Percentiles rank a stretch among this genome's conserved stretches.
These are phyloP conservation scores for Sebastes ruberrimus DNA, from an alignment of 2,797 vertebrate genomes.

Conservation along the genomic window DNA sequence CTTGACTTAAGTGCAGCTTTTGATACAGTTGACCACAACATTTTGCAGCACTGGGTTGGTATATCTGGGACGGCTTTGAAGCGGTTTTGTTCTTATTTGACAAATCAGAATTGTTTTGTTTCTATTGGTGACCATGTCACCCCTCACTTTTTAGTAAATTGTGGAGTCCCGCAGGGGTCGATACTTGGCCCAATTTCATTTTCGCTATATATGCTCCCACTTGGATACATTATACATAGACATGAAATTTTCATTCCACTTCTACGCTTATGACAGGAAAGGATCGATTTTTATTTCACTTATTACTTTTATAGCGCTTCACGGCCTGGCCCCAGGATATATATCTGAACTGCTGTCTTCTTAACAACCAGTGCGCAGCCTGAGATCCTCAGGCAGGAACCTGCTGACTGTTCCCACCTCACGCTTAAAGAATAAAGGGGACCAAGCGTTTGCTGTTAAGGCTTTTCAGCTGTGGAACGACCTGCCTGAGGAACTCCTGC, in stretches of 20 bases:
- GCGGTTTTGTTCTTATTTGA: background rate
- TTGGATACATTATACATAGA: background rate
- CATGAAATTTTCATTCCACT: background rate
- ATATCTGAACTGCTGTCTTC: too few relatives aligned
- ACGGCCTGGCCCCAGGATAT: too few relatives aligned
- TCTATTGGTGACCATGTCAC: too few relatives aligned
- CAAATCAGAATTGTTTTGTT: background rate
- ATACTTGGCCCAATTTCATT: background rate
- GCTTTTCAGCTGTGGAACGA: background rate
- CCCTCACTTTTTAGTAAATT: background rate
- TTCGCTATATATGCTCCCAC: background rate
- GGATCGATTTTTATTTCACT: too few relatives aligned
- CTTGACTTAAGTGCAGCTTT: too few relatives aligned
- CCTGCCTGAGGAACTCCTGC: background rate
- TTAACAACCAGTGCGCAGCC: too few relatives aligned
- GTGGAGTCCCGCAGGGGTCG: background rate
- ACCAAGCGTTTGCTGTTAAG: background rate
- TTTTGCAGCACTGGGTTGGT: background rate
- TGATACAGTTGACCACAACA: too few relatives aligned
- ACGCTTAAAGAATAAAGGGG: too few relatives aligned
- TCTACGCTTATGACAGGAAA: too few relatives aligned
- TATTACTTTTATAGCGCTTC: too few relatives aligned
- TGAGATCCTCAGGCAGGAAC: too few relatives aligned
- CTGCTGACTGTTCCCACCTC: too few relatives aligned
- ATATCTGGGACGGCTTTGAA: background rate